Conservation (phyloP, 2,797 vertebrate species). For the Podargus strigoides region DNA sequence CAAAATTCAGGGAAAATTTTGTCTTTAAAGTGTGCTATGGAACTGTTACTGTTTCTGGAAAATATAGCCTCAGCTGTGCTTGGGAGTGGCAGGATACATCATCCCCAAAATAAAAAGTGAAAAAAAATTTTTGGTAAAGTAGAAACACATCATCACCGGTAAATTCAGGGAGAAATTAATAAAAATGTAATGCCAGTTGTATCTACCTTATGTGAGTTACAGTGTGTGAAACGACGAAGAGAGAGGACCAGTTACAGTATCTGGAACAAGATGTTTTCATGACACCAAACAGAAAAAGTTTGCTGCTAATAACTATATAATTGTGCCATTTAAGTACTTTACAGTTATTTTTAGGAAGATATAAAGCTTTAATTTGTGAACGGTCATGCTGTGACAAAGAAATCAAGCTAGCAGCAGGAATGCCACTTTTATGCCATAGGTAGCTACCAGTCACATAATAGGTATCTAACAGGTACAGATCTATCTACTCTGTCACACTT, state of each 20-base stretch:
- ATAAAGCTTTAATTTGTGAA: background rate
- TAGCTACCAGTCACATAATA: background rate
- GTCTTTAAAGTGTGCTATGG: background rate
- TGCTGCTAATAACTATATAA: background rate
- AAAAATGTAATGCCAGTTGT: background rate
- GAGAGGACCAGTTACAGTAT: rapidly evolving
- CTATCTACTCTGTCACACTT: background rate
- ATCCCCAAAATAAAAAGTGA: background rate
- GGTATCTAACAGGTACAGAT: background rate
- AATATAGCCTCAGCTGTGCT: background rate
- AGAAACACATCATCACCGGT: background rate
- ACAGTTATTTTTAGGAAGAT: background rate
- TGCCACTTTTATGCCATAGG: background rate
- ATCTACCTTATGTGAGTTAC: background rate
- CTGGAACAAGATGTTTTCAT: background rate
- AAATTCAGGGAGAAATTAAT: background rate
- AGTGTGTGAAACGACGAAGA: background rate
- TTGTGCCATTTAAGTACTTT: background rate
- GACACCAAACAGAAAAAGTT: background rate
- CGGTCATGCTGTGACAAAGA: background rate
- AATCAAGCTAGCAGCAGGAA: background rate
- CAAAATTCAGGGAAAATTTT: background rate
- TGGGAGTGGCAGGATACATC: background rate
- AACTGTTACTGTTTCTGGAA: background rate
- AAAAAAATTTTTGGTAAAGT: background rate